phyloP scores from a whole-genome alignment of 2,113 vertebrate species.

The Jacana jacana region DNA sequence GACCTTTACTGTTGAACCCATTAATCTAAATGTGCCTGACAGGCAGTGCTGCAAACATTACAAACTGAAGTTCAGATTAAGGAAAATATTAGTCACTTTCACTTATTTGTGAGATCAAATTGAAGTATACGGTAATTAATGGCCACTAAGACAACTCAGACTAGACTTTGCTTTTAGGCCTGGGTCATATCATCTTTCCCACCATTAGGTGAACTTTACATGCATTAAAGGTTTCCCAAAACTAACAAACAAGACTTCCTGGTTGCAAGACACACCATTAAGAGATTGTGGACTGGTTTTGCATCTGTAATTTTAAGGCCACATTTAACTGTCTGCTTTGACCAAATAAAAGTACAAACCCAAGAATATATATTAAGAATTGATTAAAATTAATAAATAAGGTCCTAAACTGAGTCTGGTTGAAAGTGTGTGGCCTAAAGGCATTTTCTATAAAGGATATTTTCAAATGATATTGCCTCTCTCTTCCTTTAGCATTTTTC shows the following conservation, averaged over 20 bases:
- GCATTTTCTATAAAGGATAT: background rate
- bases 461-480: background rate
- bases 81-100: slow-evolving; percentile 50
- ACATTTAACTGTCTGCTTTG: background rate
- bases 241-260: background rate
- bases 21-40: slow-evolving; percentile 44
- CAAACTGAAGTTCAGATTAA: slow-evolving; percentile 10
- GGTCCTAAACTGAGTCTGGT: background rate
- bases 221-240: background rate
- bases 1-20: slow-evolving; percentile 37
- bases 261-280: background rate
- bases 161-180: background rate
- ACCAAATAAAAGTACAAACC: background rate
- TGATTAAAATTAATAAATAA: background rate
- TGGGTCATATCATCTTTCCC: background rate
- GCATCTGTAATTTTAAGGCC: background rate
- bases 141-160: background rate
- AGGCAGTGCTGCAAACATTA: background rate
- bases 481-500: background rate
- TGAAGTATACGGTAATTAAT: slow-evolving; percentile 19
- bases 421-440: background rate
- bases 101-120: slow-evolving; percentile 34
- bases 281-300: background rate
- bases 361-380: background rate
- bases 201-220: background rate